Evolutionary conservation across 2,113 vertebrate species (phyloP), one percentile per base, ranked within the genome.

Genomic region (Oncorhynchus masou): DNA sequence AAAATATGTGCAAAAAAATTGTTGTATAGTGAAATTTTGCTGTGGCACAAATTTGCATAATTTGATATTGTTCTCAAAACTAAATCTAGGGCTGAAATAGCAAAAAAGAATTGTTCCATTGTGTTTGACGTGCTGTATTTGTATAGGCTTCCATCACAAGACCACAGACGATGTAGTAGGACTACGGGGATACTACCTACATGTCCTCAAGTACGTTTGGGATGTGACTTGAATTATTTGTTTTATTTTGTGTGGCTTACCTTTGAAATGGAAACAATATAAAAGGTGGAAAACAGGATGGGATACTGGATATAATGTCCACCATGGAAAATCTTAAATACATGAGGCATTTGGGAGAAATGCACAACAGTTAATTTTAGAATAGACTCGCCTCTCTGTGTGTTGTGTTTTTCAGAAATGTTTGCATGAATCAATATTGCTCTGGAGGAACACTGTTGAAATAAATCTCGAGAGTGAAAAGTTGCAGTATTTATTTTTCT

Each of bases 351-450:
- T 64, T 59, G 31, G 60, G 8, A 60, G 49, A 51, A 65, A 71
- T 71, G 45, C 15, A 20, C 16, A 39, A 39, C 20, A 16, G 2
- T 24, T 9, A 6, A 45, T 54, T 74, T 62, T 74, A 34, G 54
- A 68, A 73, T 73, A 67, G 15, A 74, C 34, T 71, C 31, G 6
- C 1, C 31, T 34, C 31, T 77, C n/a, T 80, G 70, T 83, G 74
- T 85, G 75, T 82, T 81, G 65, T 88, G 69, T 87, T 85, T 86
- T 83, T 73, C 69, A 79, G 66, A 84, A 83, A 76, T 86, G 76
- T 78, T 85, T 88, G 91, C 91, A 93, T 92, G 90, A 72, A 49
- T 84, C 75, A 73, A 73, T 79, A 73, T 85, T 81, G 75, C 81
- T 86, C 80, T 90, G 77, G 82, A 83, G 78, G 87, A 75, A 70